Percentiles rank a stretch among this genome's conserved stretches.
Conservation (phyloP, 2,888 invertebrate species). For the Isotomurus palustris region DNA sequence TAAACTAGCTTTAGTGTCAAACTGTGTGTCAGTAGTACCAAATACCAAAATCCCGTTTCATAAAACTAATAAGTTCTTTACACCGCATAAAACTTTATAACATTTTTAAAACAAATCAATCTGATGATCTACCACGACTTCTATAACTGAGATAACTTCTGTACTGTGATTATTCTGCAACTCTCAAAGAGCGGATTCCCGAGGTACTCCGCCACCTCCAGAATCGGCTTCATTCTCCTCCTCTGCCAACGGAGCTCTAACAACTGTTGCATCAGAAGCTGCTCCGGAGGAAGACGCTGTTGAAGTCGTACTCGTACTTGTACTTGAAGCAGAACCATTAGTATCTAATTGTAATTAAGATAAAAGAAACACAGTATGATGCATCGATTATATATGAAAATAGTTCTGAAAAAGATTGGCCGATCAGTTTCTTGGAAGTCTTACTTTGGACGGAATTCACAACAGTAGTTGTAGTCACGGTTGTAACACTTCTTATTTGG, state of each 20-base stretch:
- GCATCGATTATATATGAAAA: not conserved
- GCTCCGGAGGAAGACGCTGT: conserved; percentile 27
- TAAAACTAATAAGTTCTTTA: too few relatives aligned
- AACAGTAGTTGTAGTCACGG: conserved; percentile 40
- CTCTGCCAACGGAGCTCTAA: conserved; percentile 28
- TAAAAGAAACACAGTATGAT: not conserved
- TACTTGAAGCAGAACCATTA: conserved; percentile 15
- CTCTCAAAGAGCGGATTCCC: conserved; percentile 14
- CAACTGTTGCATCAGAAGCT: conserved; percentile 28
- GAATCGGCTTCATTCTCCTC: conserved; percentile 17
- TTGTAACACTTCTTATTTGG: conserved; percentile 41
- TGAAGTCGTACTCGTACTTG: conserved; percentile 21
- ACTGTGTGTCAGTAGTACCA: too few relatives aligned
- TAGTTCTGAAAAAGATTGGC: not conserved
- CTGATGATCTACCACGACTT: conserved; percentile 7
- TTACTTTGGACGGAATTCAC: conserved; percentile 40
- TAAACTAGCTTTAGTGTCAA: too few relatives aligned
- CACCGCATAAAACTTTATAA: too few relatives aligned
- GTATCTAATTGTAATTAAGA: not conserved
- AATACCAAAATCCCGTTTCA: too few relatives aligned
- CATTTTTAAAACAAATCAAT: not conserved
- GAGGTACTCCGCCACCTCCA: not conserved
- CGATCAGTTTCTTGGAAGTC: not conserved
- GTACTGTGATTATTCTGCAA: not conserved
- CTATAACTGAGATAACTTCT: conserved; percentile 8